Evolutionary conservation across 2,797 vertebrate species (phyloP), one percentile per base, ranked within the genome.

Genomic region (Acrocephalus scirpaceus): DNA sequence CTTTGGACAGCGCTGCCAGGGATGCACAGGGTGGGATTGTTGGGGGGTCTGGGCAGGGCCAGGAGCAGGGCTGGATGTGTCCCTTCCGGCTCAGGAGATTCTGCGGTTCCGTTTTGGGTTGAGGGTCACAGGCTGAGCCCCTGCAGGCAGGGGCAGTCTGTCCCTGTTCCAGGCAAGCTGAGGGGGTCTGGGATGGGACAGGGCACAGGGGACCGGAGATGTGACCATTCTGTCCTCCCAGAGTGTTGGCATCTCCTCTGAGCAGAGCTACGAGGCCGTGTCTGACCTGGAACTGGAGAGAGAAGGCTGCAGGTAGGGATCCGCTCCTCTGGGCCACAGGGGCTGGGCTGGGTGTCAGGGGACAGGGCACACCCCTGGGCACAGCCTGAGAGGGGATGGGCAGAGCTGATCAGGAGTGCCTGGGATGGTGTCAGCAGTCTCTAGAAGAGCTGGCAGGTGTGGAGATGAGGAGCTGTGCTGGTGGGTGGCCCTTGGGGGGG

Each of bases 241-340:
- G 58, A 97, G 88, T 47, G 34, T 22, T 38, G 97, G 86, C 61
- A 34, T 76, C 21, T 61, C 81, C 5, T 93, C 96, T 3, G 30
- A 95, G 58, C 97, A 98, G 95, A 95, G 97, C 93, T 93, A 97
- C 1, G 93, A 96, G 95, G 95, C 91, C 21, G 81, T 95, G 91
- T 69, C 96, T 0, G 94, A 96, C 83, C 88, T 86, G 53, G 95
- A 92, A 65, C 94, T 90, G 91, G 97, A 97, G 34, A 83, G 34
- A 85, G 91, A 92, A 57, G 85, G 66, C 3, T 32, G 73, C 90
- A 97, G 97, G 98, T 98, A 91, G 92, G 97, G 36, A 54, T 13
- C 50, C 15, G 34, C 71, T 58, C 36, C 47, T 20, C 40, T 0
- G 3, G 83, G 42, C 14, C 54, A 19, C 16, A 34, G 40, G 72